Conservation (phyloP, 2,797 vertebrate species). For the Lemur catta region DNA sequence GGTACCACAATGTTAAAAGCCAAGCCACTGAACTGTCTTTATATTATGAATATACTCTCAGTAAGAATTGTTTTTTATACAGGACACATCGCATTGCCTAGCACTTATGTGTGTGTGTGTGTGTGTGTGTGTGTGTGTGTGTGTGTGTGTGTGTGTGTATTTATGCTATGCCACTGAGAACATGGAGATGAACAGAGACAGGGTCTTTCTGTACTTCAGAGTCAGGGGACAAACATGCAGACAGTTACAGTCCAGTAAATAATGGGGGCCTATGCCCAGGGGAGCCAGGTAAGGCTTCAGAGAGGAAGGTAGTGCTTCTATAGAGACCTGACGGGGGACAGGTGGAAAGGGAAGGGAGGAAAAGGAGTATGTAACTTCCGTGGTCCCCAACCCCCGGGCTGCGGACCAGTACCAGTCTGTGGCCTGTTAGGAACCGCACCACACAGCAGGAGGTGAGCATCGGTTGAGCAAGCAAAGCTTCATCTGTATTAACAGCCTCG, state of each 20-base stretch:
- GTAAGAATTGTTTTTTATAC: constrained; percentile 20
- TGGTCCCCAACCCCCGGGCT: too few species aligned
- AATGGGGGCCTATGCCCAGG: background rate
- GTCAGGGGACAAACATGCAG: background rate
- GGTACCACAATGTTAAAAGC: background rate
- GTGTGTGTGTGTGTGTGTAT: too few species aligned
- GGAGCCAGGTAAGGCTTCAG: background rate
- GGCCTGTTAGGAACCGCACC: too few species aligned
- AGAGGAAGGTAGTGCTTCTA: background rate
- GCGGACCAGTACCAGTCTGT: too few species aligned
- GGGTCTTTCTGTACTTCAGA: background rate
- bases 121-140: too few species aligned
- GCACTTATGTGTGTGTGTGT: background rate
- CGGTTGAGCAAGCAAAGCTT: too few species aligned
- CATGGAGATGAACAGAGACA: background rate
- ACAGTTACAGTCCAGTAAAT: background rate
- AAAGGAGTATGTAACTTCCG: background rate
- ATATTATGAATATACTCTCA: constrained; percentile 18
- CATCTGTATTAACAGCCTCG: too few species aligned
- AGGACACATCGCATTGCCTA: background rate
- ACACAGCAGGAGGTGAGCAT: too few species aligned
- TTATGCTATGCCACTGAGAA: background rate
- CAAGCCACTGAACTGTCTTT: constrained; percentile 2
- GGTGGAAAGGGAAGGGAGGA: background rate
- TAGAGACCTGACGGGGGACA: background rate